Conservation (phyloP, 1,140 invertebrate species). For the Heliconius melpomene region DNA sequence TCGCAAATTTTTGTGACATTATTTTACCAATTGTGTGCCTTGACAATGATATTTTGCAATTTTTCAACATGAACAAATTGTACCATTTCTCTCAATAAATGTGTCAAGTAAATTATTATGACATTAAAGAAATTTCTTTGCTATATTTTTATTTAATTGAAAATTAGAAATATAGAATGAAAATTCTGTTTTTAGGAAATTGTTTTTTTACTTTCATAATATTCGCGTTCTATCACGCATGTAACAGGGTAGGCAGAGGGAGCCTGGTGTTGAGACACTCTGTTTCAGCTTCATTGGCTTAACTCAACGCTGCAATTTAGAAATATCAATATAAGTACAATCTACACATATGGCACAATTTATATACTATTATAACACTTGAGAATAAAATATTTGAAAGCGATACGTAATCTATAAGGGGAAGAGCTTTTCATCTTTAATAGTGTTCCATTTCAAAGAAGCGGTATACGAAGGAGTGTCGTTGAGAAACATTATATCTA, state of each 20-base stretch:
- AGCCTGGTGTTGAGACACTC: too few species aligned
- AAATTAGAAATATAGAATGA: too few species aligned
- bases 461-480: neutral
- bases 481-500: neutral
- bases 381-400: constrained; percentile 6
- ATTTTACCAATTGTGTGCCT: neutral
- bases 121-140: neutral
- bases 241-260: too few species aligned
- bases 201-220: too few species aligned
- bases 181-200: too few species aligned
- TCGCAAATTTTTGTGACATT: neutral
- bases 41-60: neutral
- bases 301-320: too few species aligned
- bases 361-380: too few species aligned
- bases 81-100: neutral
- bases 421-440: neutral
- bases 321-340: too few species aligned
- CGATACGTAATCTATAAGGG: neutral
- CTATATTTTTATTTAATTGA: neutral
- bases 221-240: too few species aligned
- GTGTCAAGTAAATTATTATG: neutral
- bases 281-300: too few species aligned
- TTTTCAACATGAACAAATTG: neutral
- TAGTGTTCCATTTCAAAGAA: neutral
- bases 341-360: neutral